Evolutionary conservation across 2,888 invertebrate species (phyloP), one percentile per base, ranked within the genome.

Genomic region (Watsonalla binaria): DNA sequence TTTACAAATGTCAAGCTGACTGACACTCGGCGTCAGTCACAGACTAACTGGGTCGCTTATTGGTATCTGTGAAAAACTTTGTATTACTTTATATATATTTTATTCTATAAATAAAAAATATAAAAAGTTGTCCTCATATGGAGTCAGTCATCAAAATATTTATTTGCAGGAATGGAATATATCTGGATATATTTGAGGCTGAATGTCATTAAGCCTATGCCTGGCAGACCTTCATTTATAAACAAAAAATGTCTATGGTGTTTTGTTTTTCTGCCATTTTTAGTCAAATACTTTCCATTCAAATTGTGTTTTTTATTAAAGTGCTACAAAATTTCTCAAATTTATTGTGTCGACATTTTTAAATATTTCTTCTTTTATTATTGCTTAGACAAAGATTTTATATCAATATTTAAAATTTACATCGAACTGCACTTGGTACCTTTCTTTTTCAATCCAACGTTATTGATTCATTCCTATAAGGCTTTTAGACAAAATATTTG

Each of bases 231-330:
- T 48, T 14, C 57, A 61, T 62, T 61, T 61, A 66, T 52, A 62
- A 70, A 62, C 54, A 63, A 68, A 68, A 66, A 61, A 65, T 81
- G 77, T 87, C 84, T 89, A 85, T 89, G 86, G 80, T 79, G 66
- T 78, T 79, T 81, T 79, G 75, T 80, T 85, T 78, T 78, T 77
- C 78, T 79, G 80, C 82, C 82, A 84, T 84, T 86, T 84, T 85
- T 86, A 90, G 88, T 89, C 90, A 90, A 87, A 78, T 86, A 82
- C 69, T 82, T 81, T 83, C 81, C 81, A 79, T 86, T 86, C 85
- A 83, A 78, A 73, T 82, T 74, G 79, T 76, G 76, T 67, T 82
- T 84, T 73, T 72, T 72, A 70, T 65, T 24, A 74, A 74, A 76
- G 73, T 75, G 62, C 61, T 72, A 71, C 70, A 78, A 82, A 82